Conservation (phyloP, 2,113 vertebrate genomes). For the Meleagris gallopavo region DNA sequence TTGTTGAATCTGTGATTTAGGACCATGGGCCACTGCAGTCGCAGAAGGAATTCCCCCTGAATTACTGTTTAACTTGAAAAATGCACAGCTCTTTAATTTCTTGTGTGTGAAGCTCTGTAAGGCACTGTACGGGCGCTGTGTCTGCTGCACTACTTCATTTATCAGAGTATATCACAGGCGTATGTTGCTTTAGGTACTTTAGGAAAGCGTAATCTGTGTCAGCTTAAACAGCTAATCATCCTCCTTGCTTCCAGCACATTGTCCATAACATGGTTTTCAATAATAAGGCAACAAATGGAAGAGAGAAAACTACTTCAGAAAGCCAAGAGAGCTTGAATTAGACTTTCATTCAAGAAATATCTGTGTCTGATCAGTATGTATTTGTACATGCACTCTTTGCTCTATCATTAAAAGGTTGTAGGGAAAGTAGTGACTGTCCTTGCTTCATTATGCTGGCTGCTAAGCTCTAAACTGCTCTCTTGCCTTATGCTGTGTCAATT, state of each 20-base stretch:
- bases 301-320: neutral
- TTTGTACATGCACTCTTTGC: neutral
- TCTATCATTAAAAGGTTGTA: neutral
- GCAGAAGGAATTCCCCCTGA: neutral
- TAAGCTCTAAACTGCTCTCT: neutral
- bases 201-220: neutral
- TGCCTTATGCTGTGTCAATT: neutral
- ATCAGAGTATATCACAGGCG: neutral
- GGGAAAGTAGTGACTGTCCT: neutral
- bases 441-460: neutral
- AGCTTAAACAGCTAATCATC: neutral
- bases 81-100: neutral
- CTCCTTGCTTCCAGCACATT: neutral
- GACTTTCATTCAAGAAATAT: neutral
- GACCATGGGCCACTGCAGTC: neutral
- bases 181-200: neutral
- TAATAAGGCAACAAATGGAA: neutral
- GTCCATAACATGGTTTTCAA: neutral
- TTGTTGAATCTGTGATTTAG: neutral
- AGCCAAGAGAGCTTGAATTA: neutral
- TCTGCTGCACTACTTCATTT: neutral
- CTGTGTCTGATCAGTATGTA: neutral
- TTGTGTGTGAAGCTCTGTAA: neutral
- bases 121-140: neutral
- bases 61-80: rapidly evolving